Base-by-base conservation (phyloP, 2,797 vertebrate species). In the Lutjanus argentimaculatus region DNA sequence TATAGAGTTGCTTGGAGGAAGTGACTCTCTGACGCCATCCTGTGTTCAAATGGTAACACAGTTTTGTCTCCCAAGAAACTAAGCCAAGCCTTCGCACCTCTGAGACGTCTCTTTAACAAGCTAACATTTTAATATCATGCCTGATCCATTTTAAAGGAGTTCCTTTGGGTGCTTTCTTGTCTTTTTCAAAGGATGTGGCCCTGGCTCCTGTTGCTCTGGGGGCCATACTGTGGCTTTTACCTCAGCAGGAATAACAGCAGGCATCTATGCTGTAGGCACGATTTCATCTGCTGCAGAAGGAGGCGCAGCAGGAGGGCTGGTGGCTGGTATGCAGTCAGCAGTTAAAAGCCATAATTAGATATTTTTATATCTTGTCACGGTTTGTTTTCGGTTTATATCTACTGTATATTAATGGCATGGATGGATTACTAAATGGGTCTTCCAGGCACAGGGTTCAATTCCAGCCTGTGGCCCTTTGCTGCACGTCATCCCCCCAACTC, bases 201-300 rank as follows among this genome's bases (percentile, higher is more conserved):
- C 0, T 59, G 9, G 72, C 72, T 12, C 91, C 89, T 16, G 1
- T 83, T 6, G 67, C 4, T 48, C 59, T 89, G 22, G 71, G 75
- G 0, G 72, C 64, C 2, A 0, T 67, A 0, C 30, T 36, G 30
- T 36, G 30, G 80, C 88, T 4, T 93, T 93, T 67, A 90, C 79
- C 8, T 76, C 85, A 13, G 79, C 21, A 19, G 91, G 82, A 10
- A 85, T 91, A 36, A 52, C 83, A 13, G 91, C 71, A 2, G 72
- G 87, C 1, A 91, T 83, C 25, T 8, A 1, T 0, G 92, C 85
- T 2, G 81, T 89, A 0, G 5, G 78, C 8, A 70, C 89, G 85
- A 92, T 93, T 91, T 91, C 88, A 0, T 2, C 77, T 8, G 78
- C 86, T 11, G 85, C 89, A 64, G 88, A 89, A 1, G 81, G 55